Base-by-base conservation (phyloP, 2,888 invertebrate species). In the Charanyca ferruginea region DNA sequence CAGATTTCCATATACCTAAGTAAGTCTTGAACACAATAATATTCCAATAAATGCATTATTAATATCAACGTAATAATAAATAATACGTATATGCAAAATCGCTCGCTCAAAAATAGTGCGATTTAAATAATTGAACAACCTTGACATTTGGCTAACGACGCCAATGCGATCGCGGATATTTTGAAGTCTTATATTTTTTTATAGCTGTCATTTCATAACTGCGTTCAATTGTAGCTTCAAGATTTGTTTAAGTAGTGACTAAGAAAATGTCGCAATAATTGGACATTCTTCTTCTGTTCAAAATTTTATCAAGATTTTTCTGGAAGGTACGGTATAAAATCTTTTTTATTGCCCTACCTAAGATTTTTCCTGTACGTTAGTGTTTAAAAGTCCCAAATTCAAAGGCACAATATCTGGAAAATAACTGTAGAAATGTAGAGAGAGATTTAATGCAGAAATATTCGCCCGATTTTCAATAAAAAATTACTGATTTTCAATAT, bases 111-210 rank as follows among this genome's bases (percentile, higher is more conserved):
- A 77, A 77, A 77, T 73, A 71, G 53, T 70, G 9, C 7, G 52
- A 63, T 66, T 74, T 61, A 61, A 68, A 81, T 67, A 67, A 49
- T 59, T 42, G 8, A 42, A 41, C 44, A 67, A 38, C 84, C 84
- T 83, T 83, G 84, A 75, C 83, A 83, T 81, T 83, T 66, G 18
- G 2, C 51, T 70, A 73, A 54, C 57, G 58, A 77, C 72, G 73
- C 57, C 66, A 65, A 64, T 53, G 18, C 11, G 54, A 48, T 78
- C 13, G 66, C 59, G 75, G 66, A 81, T 69, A 68, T 71, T 66
- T 59, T 1, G 8, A 48, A 23, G 20, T 59, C 51, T 54, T 55
- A 63, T 65, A 38, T 57, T 65, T 48, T 62, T 54, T n/a, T 2
- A 16, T 59, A 18, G 61, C 11, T 64, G 42, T 23, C 48, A 44